phyloP scores from a whole-genome alignment of 2,113 vertebrate species.

The Hyperoodon ampullatus region DNA sequence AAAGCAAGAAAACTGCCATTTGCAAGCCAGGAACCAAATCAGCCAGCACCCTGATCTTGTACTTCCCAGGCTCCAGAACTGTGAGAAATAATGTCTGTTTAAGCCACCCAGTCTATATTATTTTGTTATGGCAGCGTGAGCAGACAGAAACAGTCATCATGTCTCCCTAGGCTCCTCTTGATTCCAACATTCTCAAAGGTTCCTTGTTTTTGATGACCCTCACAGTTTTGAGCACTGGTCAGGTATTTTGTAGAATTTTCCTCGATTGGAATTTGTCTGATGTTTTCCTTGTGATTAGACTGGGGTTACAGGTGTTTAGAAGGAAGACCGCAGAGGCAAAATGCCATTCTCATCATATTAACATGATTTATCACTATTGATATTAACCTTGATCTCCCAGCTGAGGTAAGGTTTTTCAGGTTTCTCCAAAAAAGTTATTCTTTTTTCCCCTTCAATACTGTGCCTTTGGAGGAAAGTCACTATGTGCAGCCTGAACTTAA shows the following conservation, averaged over 20 bases:
- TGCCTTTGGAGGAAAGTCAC: neutral
- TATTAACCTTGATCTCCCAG: neutral
- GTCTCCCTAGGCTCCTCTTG: neutral
- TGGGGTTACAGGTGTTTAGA: neutral
- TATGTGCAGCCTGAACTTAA: neutral
- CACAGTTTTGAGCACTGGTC: neutral
- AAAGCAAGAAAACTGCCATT: neutral
- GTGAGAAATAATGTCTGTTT: neutral
- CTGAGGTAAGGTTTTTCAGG: neutral
- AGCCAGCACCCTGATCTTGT: neutral
- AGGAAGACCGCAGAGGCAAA: neutral
- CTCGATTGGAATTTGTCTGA: neutral
- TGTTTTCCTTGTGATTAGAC: neutral
- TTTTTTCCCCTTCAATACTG: neutral
- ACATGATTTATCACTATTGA: neutral
- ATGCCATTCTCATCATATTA: neutral
- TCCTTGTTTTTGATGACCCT: neutral
- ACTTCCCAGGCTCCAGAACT: neutral
- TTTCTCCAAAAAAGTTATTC: neutral
- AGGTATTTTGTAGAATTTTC: neutral
- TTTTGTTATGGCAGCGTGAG: neutral
- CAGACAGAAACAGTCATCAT: neutral
- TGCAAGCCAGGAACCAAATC: neutral
- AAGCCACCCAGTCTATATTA: neutral
- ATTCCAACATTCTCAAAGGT: neutral